phyloP scores from a whole-genome alignment of 23 tunicate species.

The Ascidia mentula region DNA sequence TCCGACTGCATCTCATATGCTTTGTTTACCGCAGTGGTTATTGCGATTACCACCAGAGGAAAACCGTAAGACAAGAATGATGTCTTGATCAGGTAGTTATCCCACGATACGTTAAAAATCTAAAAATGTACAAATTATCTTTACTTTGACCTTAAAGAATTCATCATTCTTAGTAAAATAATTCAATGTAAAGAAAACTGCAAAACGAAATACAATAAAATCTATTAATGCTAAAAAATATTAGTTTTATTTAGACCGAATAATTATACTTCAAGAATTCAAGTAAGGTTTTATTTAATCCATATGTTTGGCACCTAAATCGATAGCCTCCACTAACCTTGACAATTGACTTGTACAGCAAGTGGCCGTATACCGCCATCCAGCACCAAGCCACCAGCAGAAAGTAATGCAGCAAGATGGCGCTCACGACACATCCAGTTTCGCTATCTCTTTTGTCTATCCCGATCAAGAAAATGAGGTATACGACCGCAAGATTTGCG shows the following conservation, averaged over 20 bases:
- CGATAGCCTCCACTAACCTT: too few species aligned
- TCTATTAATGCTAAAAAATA: too few species aligned
- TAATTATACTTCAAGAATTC: too few species aligned
- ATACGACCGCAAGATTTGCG: slow-evolving; percentile 1
- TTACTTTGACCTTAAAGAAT: too few species aligned
- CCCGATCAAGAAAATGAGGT: slow-evolving; percentile 26
- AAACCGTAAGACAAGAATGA: neutral
- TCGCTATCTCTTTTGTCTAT: slow-evolving; percentile 21
- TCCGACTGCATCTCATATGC: neutral
- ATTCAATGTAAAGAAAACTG: too few species aligned
- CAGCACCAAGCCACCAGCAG: slow-evolving; percentile 25
- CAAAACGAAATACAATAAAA: too few species aligned
- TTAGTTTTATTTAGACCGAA: too few species aligned
- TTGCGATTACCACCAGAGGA: neutral
- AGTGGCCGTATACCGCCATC: slow-evolving; percentile 37
- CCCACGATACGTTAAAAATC: neutral
- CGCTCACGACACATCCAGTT: slow-evolving; percentile 4
- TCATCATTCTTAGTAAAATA: too few species aligned
- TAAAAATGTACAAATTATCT: too few species aligned
- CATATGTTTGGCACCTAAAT: too few species aligned
- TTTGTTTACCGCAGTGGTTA: neutral
- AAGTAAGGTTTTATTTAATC: too few species aligned
- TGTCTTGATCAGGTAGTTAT: neutral
- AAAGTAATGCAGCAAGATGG: slow-evolving; percentile 28
- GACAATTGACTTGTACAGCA: slow-evolving; percentile 30